phyloP scores from a whole-genome alignment of 2,113 vertebrate genomes.

The Lonchura striata region DNA sequence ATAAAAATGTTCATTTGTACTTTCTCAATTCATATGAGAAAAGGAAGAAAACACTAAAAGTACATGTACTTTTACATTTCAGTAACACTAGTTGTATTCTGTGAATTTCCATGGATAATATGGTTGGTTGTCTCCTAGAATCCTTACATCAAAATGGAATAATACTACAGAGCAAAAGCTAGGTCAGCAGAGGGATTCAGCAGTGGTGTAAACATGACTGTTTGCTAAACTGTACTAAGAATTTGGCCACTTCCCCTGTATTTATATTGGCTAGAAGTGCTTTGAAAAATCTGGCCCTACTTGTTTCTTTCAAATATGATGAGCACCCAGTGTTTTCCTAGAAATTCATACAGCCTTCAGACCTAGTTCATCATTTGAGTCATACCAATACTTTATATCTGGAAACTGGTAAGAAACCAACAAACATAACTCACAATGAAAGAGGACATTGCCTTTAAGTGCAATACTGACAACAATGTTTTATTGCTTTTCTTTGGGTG shows the following conservation, averaged over 20 bases:
- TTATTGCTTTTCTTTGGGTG: constrained; percentile 42
- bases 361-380: not conserved
- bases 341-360: not conserved
- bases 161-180: not conserved
- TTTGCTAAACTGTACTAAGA: not conserved
- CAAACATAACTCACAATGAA: not conserved
- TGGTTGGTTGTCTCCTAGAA: not conserved
- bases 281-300: not conserved
- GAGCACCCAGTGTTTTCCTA: not conserved
- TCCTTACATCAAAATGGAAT: not conserved
- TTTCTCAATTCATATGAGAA: not conserved
- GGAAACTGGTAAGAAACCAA: not conserved
- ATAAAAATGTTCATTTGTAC: not conserved
- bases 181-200: not conserved
- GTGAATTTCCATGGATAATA: not conserved
- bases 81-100: not conserved
- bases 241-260: not conserved
- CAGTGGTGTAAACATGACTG: not conserved
- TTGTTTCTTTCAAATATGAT: not conserved
- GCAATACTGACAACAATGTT: not conserved
- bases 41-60: not conserved
- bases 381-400: not conserved
- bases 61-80: not conserved
- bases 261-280: not conserved
- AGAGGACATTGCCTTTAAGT: not conserved